phyloP scores from a whole-genome alignment of 2,888 invertebrate species.

The Caenorhabditis zanzibari region DNA sequence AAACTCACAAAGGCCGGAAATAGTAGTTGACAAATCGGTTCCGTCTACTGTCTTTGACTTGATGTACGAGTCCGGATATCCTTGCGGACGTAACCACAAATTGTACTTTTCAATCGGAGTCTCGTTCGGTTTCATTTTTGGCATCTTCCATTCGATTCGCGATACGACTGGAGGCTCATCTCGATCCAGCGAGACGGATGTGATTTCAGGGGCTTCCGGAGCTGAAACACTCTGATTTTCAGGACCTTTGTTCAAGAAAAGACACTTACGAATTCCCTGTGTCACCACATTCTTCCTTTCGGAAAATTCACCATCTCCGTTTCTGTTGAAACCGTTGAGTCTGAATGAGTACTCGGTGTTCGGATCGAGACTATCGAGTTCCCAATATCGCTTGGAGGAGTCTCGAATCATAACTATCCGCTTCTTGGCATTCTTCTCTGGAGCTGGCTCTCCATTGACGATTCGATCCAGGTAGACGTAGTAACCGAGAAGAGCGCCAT shows the following conservation, averaged over 20 bases:
- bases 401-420: constrained; percentile 61
- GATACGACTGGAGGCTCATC: constrained; percentile 92
- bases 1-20: constrained; percentile 75
- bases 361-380: constrained; percentile 90
- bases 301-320: constrained; percentile 96
- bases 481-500: constrained; percentile 95
- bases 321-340: constrained; percentile 95
- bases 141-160: constrained; percentile 94
- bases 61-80: constrained; percentile 60
- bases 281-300: constrained; percentile 91
- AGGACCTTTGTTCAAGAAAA: neutral
- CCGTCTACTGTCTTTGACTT: constrained; percentile 66
- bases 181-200: constrained; percentile 88
- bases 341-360: constrained; percentile 93
- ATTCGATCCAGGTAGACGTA: constrained; percentile 87
- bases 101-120: constrained; percentile 88
- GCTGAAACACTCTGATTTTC: constrained; percentile 83
- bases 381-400: constrained; percentile 71
- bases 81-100: constrained; percentile 70
- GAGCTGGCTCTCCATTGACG: constrained; percentile 64
- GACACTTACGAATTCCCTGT: constrained; percentile 87
- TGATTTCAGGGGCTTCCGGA: constrained; percentile 84
- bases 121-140: constrained; percentile 90
- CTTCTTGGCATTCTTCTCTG: constrained; percentile 63
- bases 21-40: constrained; percentile 64